A percentile compares a stretch with the other conserved stretches of the same genome.
phyloP scores from a whole-genome alignment of 1,140 invertebrate genomes.

The Holotrichia oblita region DNA sequence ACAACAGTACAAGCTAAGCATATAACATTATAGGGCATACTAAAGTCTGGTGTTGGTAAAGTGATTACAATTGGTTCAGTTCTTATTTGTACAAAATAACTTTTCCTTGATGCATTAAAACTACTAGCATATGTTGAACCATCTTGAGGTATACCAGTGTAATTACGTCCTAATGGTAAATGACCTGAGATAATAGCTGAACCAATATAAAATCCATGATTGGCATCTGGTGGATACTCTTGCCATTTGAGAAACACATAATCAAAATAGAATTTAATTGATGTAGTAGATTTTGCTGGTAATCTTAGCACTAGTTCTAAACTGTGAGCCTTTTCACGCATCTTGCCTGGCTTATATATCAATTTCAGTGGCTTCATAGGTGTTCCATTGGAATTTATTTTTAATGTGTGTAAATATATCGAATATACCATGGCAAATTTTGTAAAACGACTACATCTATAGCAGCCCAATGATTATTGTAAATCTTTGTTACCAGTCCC shows the following conservation, averaged over 20 bases:
- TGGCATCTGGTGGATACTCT: constrained; percentile 98
- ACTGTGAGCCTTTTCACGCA: constrained; percentile 85
- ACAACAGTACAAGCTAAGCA: constrained; percentile 97
- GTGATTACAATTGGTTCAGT: constrained; percentile 93
- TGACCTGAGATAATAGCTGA: constrained; percentile 83
- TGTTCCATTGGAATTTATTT: constrained; percentile 69
- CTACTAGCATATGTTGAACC: constrained; percentile 72
- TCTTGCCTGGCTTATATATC: constrained; percentile 83
- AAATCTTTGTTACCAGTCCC: constrained; percentile 82
- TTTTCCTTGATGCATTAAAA: constrained; percentile 69
- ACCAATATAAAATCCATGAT: constrained; percentile 96
- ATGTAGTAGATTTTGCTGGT: constrained; percentile 81
- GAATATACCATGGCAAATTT: constrained; percentile 93
- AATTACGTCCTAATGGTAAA: constrained; percentile 81
- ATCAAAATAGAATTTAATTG: constrained; percentile 90
- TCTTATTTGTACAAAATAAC: constrained; percentile 80
- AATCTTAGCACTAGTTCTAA: constrained; percentile 87
- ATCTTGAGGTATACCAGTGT: constrained; percentile 78
- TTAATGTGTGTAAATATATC: constrained; percentile 90
- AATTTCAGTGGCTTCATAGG: constrained; percentile 69
- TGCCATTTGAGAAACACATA: constrained; percentile 97
- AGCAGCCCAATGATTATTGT: constrained; percentile 77
- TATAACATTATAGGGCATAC: constrained; percentile 99
- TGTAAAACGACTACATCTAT: constrained; percentile 78
- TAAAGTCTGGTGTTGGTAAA: constrained; percentile 98